phyloP scores from a whole-genome alignment of 2,797 vertebrate species.

The Remorina albescens region DNA sequence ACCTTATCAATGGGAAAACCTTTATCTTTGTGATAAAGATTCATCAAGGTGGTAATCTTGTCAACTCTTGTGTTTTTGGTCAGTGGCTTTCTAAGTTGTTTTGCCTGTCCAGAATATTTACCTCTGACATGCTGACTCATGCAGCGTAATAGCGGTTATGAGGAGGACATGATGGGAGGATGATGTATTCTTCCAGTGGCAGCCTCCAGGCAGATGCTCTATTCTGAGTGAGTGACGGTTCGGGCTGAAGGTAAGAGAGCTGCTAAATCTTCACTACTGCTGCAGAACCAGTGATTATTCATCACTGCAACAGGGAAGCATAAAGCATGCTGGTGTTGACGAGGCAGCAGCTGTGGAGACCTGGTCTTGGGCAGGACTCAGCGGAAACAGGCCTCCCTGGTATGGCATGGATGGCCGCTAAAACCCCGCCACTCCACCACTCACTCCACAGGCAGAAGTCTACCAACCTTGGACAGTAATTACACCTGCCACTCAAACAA shows the following conservation, averaged over 20 bases:
- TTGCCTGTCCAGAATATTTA: constrained; percentile 67
- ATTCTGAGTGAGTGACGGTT: constrained; percentile 64
- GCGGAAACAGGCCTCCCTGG: constrained; percentile 6
- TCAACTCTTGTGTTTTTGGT: constrained; percentile 62
- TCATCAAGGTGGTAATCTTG: constrained; percentile 66
- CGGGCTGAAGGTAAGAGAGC: constrained; percentile 55
- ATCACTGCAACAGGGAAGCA: constrained; percentile 29
- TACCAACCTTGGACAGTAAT: constrained; percentile 37
- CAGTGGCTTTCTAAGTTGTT: constrained; percentile 62
- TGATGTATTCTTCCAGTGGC: constrained; percentile 49
- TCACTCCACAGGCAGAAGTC: constrained; percentile 9
- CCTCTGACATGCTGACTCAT: constrained; percentile 40
- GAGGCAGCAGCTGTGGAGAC: constrained; percentile 35
- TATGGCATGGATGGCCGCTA: background rate
- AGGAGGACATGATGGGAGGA: constrained; percentile 42
- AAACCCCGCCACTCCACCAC: background rate
- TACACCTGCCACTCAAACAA: constrained; percentile 47
- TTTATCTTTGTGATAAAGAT: constrained; percentile 69
- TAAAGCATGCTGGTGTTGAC: constrained; percentile 49
- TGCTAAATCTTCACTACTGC: constrained; percentile 54
- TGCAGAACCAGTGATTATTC: constrained; percentile 54
- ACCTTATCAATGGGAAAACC: constrained; percentile 24
- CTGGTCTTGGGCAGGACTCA: background rate
- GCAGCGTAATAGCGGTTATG: constrained; percentile 23
- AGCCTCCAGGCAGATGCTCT: constrained; percentile 58